phyloP scores from a whole-genome alignment of 2,113 vertebrate genomes.

The Neopipo cinnamomea region DNA sequence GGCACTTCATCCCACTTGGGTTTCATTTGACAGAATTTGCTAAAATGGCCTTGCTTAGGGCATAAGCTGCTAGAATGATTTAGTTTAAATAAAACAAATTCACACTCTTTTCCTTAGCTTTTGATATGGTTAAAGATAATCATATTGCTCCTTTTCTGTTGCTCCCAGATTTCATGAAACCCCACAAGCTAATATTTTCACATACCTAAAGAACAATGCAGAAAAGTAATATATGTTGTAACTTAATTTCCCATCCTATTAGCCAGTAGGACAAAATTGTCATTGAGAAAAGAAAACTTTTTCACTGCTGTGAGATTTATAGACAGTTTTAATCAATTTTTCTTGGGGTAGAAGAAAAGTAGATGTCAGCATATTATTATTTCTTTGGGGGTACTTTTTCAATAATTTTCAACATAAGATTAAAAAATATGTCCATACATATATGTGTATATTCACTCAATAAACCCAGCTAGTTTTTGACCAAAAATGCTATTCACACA shows the following conservation, averaged over 20 bases:
- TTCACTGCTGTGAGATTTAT: neutral
- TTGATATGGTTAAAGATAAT: neutral
- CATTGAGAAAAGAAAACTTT: neutral
- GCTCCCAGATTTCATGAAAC: neutral
- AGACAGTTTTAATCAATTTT: neutral
- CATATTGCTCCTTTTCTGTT: neutral
- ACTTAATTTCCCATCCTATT: neutral
- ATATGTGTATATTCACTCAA: neutral
- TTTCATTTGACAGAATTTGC: conserved; percentile 59
- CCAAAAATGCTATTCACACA: neutral
- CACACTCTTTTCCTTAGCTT: neutral
- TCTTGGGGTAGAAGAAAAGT: neutral
- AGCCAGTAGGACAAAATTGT: neutral
- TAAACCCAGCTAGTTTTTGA: neutral
- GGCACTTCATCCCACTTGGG: conserved; percentile 43
- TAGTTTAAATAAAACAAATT: conserved; percentile 36
- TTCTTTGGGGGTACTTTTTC: neutral
- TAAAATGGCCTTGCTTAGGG: conserved; percentile 46
- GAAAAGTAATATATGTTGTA: neutral
- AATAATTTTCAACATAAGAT: neutral
- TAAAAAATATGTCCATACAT: neutral
- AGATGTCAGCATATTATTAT: neutral
- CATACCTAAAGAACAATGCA: neutral
- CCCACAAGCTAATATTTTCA: neutral
- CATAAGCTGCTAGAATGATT: conserved; percentile 5